These are phyloP conservation scores for Pogonomyrmex californicus DNA, from an alignment of 1,140 invertebrate genomes.

Conservation along the genomic window DNA sequence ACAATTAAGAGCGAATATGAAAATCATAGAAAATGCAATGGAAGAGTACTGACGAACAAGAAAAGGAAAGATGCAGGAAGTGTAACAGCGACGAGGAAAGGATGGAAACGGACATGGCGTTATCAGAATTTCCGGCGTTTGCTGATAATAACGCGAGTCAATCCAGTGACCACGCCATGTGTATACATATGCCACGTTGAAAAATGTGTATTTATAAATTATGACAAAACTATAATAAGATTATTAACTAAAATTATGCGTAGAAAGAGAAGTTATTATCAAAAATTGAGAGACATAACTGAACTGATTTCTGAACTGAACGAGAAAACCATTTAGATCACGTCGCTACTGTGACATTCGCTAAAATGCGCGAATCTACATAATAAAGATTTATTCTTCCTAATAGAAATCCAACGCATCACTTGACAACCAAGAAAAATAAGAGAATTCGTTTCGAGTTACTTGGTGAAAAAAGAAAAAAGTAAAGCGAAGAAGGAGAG, in stretches of 20 bases:
- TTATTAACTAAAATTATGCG: not conserved
- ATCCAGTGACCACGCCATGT: not conserved
- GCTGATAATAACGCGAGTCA: constrained; percentile 71
- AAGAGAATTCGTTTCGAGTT: constrained; percentile 67
- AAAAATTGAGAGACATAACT: not conserved
- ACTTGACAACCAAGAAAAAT: constrained; percentile 56
- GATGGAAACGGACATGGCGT: constrained; percentile 76
- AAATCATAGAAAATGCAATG: constrained; percentile 13
- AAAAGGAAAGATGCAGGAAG: constrained; percentile 69
- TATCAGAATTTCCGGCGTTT: constrained; percentile 80
- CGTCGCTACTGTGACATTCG: not conserved
- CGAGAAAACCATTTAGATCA: not conserved
- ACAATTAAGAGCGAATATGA: not conserved
- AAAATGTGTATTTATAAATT: not conserved
- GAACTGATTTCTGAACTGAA: not conserved
- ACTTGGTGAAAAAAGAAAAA: constrained; percentile 42
- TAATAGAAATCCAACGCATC: not conserved
- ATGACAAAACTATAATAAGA: not conserved
- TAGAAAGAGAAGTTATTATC: not conserved
- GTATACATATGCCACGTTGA: not conserved
- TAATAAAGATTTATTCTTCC: constrained; percentile 11
- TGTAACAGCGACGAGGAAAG: constrained; percentile 54
- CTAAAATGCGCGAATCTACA: not conserved
- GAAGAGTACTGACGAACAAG: not conserved
- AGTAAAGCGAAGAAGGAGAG: constrained; percentile 31